Evolutionary conservation across 2,113 vertebrate genomes (phyloP), one percentile per base, ranked within the genome.

Genomic region (Alces alces): DNA sequence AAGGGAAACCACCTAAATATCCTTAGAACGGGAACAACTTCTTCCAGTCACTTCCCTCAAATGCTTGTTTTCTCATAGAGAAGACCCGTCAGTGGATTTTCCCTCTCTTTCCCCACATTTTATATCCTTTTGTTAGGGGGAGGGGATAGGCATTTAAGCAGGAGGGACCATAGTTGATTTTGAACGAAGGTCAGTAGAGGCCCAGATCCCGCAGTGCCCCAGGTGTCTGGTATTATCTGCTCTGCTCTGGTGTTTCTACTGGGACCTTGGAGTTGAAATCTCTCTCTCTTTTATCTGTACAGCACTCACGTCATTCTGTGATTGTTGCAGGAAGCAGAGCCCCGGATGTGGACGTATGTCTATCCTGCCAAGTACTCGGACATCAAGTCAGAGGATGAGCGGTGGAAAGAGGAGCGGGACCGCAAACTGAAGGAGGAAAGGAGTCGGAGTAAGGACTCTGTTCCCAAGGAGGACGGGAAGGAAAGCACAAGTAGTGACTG

Each of bases 361-460:
- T 98, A 99, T 97, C 99, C 99, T 0, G 99, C 99, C 30, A 99
- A 99, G 98, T 99, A 99, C 97, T 99, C 99, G 0, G 99, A 99
- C 95, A 99, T 99, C 98, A 99, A 99, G 98, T 98, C 99, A 4
- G 97, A 99, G 93, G 99, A 99, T 2, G 99, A 99, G 97, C 98
- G 99, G 61, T 99, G 99, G 98, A 99, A 99, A n/a, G 99, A 99
- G 96, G 99, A 99, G 97, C 98, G 99, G 16, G 99, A 99, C 73
- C 98, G 99, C n/a, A 99, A 99, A 98, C 97, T 99, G 98, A 99
- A 99, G 98, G 99, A 99, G 4, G 99, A 99, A 61, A 99, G 99
- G 96, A 98, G 96, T 9, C 98, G 99, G 95, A 98, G 98, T 98
- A 99, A 99, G 98, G 99, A 99, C 98, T 98, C 98, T 28, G 76